Evolutionary conservation across 2,888 invertebrate genomes (phyloP), one percentile per base, ranked within the genome.

Genomic region (Volucella zonaria): DNA sequence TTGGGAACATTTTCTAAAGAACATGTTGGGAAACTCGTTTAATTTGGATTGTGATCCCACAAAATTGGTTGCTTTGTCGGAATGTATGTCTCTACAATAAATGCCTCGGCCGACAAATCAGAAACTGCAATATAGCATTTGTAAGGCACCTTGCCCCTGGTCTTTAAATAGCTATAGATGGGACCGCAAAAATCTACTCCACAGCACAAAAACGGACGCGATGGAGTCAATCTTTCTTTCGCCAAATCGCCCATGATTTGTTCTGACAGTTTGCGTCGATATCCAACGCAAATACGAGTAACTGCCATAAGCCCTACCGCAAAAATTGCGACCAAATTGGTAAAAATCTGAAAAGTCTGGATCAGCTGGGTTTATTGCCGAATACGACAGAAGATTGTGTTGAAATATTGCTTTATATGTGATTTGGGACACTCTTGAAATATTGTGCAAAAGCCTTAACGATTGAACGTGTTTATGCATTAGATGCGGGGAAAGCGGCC

Each of bases 61-160:
- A n/a, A 47, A 47, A n/a, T 47, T 47, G 9, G 8, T 47, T 1
- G 54, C 68, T 8, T 40, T 68, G 54, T 68, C 54, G 42, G 42
- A 68, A 18, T 18, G 18, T 18, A 42, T 54, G 43, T 11, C 52
- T 68, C 56, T 1, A 54, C 56, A 15, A 68, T 68, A 9, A 68
- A 68, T 11, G 42, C 68, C 42, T 68, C 68, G n/a, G 68, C 68
- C 14, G 68, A 49, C n/a, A 52, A 54, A 42, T 68, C 68, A 6
- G 68, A 54, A 11, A 68, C 43, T 18, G 61, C 61, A 8, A 61
- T 43, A 42, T 68, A 68, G 43, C 68, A 47, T 56, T 68, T 56
- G 10, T 54, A 68, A 54, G 54, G 68, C 12, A 23, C 42, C 43
- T 68, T 68, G 11, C 68, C 68, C 42, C 68, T 52, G 14, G 54